Evolutionary conservation across 2,113 vertebrate genomes (phyloP).

Genomic region (Brachionichthys hirsutus): DNA sequence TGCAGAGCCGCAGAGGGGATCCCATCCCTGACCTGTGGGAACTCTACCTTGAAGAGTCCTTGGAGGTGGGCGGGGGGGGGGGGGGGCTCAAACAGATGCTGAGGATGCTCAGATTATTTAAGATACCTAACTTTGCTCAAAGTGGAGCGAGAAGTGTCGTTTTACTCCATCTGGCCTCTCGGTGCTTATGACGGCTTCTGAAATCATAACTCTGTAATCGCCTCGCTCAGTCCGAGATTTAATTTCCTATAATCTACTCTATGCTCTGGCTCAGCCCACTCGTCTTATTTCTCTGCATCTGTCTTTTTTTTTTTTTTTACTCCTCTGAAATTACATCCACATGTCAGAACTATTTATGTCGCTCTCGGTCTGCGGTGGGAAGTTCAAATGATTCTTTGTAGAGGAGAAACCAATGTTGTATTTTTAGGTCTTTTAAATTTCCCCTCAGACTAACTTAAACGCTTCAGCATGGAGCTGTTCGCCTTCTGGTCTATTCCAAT

Average conservation of each 20-base stretch:
- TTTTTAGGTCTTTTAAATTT: conserved; percentile 86
- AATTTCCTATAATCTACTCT: conserved; percentile 70
- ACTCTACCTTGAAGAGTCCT: conserved; percentile 76
- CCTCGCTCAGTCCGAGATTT: conserved; percentile 55
- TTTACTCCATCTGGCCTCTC: conserved; percentile 66
- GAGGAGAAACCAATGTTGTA: conserved; percentile 81
- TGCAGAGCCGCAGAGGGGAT: conserved; percentile 81
- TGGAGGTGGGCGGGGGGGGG: background rate
- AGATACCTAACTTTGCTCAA: conserved; percentile 65
- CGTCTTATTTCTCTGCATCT: conserved; percentile 77
- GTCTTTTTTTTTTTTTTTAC: conserved; percentile 59
- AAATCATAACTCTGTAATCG: conserved; percentile 75
- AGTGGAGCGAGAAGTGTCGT: conserved; percentile 43
- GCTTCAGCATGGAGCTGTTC: conserved; percentile 70
- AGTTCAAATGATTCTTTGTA: conserved; percentile 88
- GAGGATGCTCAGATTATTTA: conserved; percentile 52
- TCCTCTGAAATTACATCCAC: conserved; percentile 91
- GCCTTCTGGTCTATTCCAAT: conserved; percentile 52
- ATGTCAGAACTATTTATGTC: conserved; percentile 86
- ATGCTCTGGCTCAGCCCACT: conserved; percentile 51
- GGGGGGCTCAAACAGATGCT: conserved; percentile 39
- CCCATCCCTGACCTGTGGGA: conserved; percentile 83
- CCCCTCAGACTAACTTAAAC: conserved; percentile 72
- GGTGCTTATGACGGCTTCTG: conserved; percentile 57
- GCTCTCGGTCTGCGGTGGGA: conserved; percentile 83